These are phyloP conservation scores for Palythoa grandis DNA, from an alignment of 92 coral and sea anemone genomes.

Conservation along the genomic window DNA sequence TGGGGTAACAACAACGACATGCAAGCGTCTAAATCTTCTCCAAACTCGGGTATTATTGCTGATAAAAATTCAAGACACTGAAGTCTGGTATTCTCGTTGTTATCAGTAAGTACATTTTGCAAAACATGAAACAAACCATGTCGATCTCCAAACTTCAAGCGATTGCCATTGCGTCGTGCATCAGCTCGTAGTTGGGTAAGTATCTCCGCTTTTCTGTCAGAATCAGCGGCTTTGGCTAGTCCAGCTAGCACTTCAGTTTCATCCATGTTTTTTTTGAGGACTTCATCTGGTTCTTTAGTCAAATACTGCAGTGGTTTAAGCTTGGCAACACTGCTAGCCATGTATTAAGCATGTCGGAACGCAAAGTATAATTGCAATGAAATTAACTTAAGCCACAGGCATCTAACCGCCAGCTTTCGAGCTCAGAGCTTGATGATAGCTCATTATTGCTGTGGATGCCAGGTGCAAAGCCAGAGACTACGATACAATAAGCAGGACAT, in stretches of 20 bases:
- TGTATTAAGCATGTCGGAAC: conserved; percentile 70
- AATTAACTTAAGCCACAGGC: conserved; percentile 72
- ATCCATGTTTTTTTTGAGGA: conserved; percentile 82
- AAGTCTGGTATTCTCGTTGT: conserved; percentile 83
- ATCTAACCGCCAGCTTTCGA: conserved; percentile 58
- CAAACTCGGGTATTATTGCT: conserved; percentile 95
- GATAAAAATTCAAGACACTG: conserved; percentile 92
- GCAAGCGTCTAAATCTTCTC: conserved; percentile 90
- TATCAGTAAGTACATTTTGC: conserved; percentile 86
- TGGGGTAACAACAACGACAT: conserved; percentile 94
- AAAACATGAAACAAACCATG: conserved; percentile 89
- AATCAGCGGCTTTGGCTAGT: conserved; percentile 78
- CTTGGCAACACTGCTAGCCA: conserved; percentile 99
- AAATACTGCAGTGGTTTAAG: conserved; percentile 89
- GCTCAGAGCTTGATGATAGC: conserved; percentile 31
- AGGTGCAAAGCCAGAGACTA: not conserved
- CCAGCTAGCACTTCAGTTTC: conserved; percentile 93
- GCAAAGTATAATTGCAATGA: conserved; percentile 62
- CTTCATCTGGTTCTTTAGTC: conserved; percentile 98
- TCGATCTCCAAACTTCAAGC: conserved; percentile 93
- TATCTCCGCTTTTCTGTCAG: conserved; percentile 86
- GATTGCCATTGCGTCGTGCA: conserved; percentile 98
- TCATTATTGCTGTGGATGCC: conserved; percentile 24
- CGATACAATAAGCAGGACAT: conserved; percentile 11
- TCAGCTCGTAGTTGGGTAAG: conserved; percentile 85